Evolutionary conservation across 2,888 invertebrate genomes (phyloP), one percentile per base, ranked within the genome.

Genomic region (Ophion ventricosus): DNA sequence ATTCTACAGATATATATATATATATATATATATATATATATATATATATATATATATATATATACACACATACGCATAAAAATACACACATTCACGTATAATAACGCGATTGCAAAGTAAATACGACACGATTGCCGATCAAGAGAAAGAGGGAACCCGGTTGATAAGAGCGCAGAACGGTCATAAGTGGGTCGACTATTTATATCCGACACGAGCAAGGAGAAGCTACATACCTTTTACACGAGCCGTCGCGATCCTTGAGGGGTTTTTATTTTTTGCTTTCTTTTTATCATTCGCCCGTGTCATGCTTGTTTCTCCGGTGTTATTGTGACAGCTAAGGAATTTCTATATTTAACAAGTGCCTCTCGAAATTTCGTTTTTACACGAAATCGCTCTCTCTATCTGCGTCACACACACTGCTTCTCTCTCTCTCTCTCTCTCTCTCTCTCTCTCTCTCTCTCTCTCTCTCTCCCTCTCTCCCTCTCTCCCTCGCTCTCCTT

Each of bases 121-220:
- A 63, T 70, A 64, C 59, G 11, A 26, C 43, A 74, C 56, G 54
- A 83, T 83, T 56, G 56, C 56, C 80, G 61, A 54, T 63, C 43
- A 56, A n/a, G 56, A 57, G 64, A 57, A 69, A 57, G 75, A 75
- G 49, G 17, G 61, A 29, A 70, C 8, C 29, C 29, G 70, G 49
- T 66, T 83, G 80, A 83, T 83, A 80, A 80, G 73, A 64, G 29
- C 25, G 23, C 25, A 49, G 61, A 63, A 61, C 59, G 66, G 75
- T 57, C 20, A 49, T 80, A 83, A 76, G 76, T 83, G 72, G 83
- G 83, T 83, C 80, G 80, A 66, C 59, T 83, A 80, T 83, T 70
- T 75, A 54, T 76, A 76, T 23, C 61, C 66, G n/a, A 40, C 72
- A 57, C 54, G 40, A 29, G 35, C 69, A 70, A 78, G n/a, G 78